Evolutionary conservation across 64 coral and sea anemone genomes (phyloP).

Genomic region (Montipora cactus): DNA sequence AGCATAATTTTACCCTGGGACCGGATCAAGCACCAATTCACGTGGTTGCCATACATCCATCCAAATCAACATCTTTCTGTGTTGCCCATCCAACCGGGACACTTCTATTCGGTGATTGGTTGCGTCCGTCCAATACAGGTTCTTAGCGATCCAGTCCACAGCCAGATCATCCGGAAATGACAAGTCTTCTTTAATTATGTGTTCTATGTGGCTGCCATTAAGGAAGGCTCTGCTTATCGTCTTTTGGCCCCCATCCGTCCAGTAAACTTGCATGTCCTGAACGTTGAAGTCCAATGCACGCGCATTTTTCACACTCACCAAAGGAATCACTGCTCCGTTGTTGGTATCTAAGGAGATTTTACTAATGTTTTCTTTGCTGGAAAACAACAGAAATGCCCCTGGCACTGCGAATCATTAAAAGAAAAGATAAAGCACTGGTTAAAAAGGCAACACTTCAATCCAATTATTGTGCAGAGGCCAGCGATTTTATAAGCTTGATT

Average conservation of each 20-base stretch:
- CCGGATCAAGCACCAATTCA: constrained; percentile 75
- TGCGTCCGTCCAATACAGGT: constrained; percentile 91
- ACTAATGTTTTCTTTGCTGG: constrained; percentile 72
- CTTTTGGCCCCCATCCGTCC: constrained; percentile 67
- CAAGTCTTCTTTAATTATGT: constrained; percentile 27
- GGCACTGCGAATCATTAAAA: constrained; percentile 68
- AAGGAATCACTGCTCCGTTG: too few species aligned
- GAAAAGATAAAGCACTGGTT: neutral
- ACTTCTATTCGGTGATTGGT: constrained; percentile 66
- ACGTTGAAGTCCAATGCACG: neutral
- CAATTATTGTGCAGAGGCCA: too few species aligned
- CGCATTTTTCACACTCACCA: too few species aligned
- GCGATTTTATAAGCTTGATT: too few species aligned
- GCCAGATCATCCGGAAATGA: constrained; percentile 62
- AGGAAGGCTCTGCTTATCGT: too few species aligned
- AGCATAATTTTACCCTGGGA: too few species aligned
- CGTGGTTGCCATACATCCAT: constrained; percentile 80
- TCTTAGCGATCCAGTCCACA: constrained; percentile 95
- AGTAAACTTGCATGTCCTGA: constrained; percentile 90
- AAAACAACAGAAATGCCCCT: constrained; percentile 89
- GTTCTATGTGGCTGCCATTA: constrained; percentile 75
- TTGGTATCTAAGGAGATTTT: constrained; percentile 76
- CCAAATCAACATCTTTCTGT: constrained; percentile 86
- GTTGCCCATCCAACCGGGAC: constrained; percentile 64
- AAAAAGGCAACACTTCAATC: too few species aligned